Evolutionary conservation across 1,140 invertebrate species (phyloP).

Genomic region (Drosophila burlai): DNA sequence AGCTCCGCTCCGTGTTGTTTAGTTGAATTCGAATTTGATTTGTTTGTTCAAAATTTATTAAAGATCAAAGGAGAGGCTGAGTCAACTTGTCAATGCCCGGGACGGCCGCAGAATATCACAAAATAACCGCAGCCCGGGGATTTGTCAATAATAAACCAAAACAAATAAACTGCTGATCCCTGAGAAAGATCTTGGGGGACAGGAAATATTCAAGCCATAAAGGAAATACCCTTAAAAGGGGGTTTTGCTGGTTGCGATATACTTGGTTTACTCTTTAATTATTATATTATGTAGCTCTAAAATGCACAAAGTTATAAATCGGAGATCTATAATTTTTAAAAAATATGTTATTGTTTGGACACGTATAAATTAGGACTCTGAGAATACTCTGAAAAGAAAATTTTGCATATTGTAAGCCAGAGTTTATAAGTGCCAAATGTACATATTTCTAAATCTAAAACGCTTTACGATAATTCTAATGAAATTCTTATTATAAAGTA

Average conservation of each 20-base stretch:
- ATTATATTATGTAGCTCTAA: not conserved
- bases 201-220: not conserved
- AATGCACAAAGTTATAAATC: not conserved
- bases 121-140: constrained; percentile 37
- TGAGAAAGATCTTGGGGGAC: constrained; percentile 29
- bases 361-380: too few relatives aligned
- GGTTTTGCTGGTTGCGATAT: not conserved
- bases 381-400: too few relatives aligned
- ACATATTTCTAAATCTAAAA: too few relatives aligned
- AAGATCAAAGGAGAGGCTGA: constrained; percentile 74
- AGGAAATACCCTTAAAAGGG: not conserved
- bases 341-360: too few relatives aligned
- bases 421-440: too few relatives aligned
- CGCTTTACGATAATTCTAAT: too few relatives aligned
- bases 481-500: too few relatives aligned
- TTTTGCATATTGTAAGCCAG: too few relatives aligned
- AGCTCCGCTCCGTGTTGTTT: constrained; percentile 56
- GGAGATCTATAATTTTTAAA: not conserved
- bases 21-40: constrained; percentile 72
- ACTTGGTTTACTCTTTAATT: not conserved
- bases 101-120: constrained; percentile 29
- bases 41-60: constrained; percentile 79
- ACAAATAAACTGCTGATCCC: constrained; percentile 56
- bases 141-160: constrained; percentile 69
- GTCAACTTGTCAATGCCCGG: constrained; percentile 60